phyloP scores from a whole-genome alignment of 2,113 vertebrate genomes.

The Vicugna pacos region DNA sequence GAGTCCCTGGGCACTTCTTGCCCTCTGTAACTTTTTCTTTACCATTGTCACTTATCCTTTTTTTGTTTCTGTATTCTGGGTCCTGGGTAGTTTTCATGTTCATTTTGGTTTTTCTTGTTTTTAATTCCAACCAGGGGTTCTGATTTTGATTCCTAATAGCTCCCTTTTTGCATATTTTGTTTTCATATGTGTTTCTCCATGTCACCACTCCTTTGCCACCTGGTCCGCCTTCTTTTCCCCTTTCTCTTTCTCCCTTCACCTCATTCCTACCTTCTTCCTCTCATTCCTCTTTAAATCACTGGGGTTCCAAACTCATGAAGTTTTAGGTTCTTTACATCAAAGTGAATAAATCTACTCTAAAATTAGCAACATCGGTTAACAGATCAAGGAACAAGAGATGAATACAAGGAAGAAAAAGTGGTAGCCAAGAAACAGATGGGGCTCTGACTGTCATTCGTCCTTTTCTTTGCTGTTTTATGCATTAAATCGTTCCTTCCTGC shows the following conservation, averaged over 20 bases:
- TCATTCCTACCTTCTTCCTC: background rate
- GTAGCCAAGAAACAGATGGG: background rate
- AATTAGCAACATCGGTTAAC: slow-evolving; percentile 3
- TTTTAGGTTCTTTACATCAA: background rate
- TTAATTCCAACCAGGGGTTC: background rate
- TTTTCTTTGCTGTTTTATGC: background rate
- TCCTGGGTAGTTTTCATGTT: background rate
- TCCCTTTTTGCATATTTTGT: background rate
- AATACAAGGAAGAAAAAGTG: background rate
- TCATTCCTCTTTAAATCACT: background rate
- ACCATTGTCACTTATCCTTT: background rate
- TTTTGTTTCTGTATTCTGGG: background rate
- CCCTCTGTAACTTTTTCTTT: background rate
- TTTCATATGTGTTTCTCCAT: background rate
- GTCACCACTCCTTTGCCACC: fast-evolving
- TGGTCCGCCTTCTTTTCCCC: background rate
- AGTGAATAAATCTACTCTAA: slow-evolving; percentile 21
- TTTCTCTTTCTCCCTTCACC: background rate
- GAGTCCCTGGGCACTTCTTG: background rate
- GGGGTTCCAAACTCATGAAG: slow-evolving; percentile 12
- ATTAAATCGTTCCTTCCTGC: background rate
- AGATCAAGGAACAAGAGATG: background rate
- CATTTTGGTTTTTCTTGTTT: background rate
- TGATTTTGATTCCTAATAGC: background rate
- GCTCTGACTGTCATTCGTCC: background rate